Conservation (phyloP, 2,797 vertebrate species). For the Chromis chromis region DNA sequence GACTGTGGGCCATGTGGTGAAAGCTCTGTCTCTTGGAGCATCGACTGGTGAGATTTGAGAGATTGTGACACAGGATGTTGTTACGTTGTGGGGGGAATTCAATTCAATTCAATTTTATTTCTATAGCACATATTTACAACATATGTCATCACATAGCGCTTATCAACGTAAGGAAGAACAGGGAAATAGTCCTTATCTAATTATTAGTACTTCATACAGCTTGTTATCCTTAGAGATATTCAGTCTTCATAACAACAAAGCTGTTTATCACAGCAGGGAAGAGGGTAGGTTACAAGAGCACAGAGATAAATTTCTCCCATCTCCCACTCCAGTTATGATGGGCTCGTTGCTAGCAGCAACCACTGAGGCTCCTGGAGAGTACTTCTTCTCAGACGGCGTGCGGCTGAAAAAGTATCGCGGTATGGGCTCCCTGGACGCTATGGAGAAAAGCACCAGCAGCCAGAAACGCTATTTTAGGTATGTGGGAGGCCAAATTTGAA, state of each 20-base stretch:
- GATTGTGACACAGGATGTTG: background rate
- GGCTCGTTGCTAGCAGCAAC: constrained; percentile 94
- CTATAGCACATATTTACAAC: too few species aligned
- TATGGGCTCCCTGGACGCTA: constrained; percentile 94
- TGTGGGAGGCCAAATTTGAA: background rate
- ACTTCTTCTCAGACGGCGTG: constrained; percentile 95
- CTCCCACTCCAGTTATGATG: constrained; percentile 90
- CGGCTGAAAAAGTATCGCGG: constrained; percentile 95
- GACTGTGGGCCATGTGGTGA: constrained; percentile 94
- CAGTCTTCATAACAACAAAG: background rate
- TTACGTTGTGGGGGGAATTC: background rate
- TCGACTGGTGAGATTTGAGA: constrained; percentile 88
- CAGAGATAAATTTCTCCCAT: background rate
- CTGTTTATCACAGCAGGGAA: background rate
- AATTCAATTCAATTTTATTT: too few species aligned
- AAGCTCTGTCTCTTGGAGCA: constrained; percentile 93
- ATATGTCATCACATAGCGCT: too few species aligned
- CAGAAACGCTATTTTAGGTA: constrained; percentile 95
- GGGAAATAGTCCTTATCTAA: background rate
- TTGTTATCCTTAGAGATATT: background rate
- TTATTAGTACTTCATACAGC: background rate
- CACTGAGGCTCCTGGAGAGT: constrained; percentile 94
- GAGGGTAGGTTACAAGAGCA: background rate
- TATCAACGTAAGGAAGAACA: too few species aligned
- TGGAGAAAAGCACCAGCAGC: constrained; percentile 94